Base-by-base conservation (phyloP, 2,888 invertebrate genomes). In the Clitarchus hookeri region DNA sequence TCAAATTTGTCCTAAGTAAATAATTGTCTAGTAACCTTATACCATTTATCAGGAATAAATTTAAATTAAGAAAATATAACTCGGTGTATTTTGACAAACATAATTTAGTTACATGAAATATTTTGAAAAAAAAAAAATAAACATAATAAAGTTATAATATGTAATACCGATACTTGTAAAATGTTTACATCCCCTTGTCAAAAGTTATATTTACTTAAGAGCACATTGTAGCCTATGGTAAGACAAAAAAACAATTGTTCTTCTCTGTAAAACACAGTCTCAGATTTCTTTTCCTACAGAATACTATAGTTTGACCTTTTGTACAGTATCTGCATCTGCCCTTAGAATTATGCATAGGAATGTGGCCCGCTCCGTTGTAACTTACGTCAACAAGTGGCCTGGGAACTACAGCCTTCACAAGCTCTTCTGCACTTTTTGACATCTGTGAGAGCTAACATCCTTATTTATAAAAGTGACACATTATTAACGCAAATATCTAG, bases 281-380 rank as follows among this genome's bases (percentile, higher is more conserved):
- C 11, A 65, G 11, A 65, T 65, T 65, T 12, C 65, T 6, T 23
- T 65, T 65, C 16, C 19, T 65, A 19, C 65, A 65, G 19, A 65
- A 65, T 12, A 65, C 65, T 65, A 16, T 65, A 65, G 65, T 12
- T 16, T 65, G 65, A 16, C 65, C 65, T 65, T 65, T 65, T 65
- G 65, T 65, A 65, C 65, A 65, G 65, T 65, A 65, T 65, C 65
- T 65, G 65, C 65, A 65, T 65, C 65, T 65, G 6, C 65, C 65
- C 65, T 65, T 65, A 6, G 23, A 65, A 65, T 65, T 65, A 65
- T 65, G 65, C 6, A 65, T 65, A 65, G 65, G 65, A 65, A 65
- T 12, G 65, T 65, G 11, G 16, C 65, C 65, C 16, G 16, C 65
- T 65, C 65, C 65, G 16, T 65, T 16, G 16, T 65, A 65, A 8